Conservation (phyloP, 2,113 vertebrate species). For the Cyphomyrus plagiostoma region DNA sequence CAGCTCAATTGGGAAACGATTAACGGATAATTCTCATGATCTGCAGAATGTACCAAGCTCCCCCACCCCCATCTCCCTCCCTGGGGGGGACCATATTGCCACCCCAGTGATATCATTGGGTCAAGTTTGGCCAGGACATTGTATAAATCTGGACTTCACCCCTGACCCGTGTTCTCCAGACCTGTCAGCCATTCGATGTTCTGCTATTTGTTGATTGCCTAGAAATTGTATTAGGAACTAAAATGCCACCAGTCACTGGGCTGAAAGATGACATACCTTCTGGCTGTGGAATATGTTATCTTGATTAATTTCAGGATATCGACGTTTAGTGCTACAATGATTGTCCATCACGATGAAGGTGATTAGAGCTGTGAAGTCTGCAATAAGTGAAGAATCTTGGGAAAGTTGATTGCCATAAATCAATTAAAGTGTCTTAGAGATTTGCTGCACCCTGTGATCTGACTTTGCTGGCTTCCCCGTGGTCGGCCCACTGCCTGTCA, state of each 20-base stretch:
- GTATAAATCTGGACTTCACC: neutral
- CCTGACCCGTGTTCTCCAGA: neutral
- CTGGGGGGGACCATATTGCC: neutral
- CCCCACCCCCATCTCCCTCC: no score
- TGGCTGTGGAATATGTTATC: neutral
- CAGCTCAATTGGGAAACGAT: neutral
- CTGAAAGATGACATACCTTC: neutral
- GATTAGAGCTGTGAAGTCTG: neutral
- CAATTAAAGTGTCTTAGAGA: neutral
- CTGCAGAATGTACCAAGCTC: neutral
- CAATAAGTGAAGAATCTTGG: neutral
- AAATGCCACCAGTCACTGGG: neutral
- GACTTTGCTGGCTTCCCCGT: neutral
- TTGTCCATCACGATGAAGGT: neutral
- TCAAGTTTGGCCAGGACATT: neutral
- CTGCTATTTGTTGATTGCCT: neutral
- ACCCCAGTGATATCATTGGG: neutral
- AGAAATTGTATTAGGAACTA: neutral
- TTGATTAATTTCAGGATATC: neutral
- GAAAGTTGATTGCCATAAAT: neutral
- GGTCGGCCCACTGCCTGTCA: neutral
- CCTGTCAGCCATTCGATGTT: neutral
- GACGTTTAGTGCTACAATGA: neutral
- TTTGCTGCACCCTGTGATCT: neutral
- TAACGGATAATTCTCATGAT: neutral